A percentile compares a stretch with the other conserved stretches of the same genome.
phyloP scores from a whole-genome alignment of 2,113 vertebrate genomes.

The Indri indri region DNA sequence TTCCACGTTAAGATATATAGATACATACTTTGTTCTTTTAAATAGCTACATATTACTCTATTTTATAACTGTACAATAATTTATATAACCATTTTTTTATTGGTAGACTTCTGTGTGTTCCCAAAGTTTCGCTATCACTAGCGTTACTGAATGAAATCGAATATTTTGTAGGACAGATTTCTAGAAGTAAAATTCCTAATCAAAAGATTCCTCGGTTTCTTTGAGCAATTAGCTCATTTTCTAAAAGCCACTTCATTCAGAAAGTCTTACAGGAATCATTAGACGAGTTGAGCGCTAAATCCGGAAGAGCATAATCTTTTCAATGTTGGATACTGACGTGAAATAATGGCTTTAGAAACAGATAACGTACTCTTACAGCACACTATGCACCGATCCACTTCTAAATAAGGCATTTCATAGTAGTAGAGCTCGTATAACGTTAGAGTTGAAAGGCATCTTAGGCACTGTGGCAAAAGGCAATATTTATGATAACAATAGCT shows the following conservation, averaged over 20 bases:
- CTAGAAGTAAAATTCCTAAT: background rate
- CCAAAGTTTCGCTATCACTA: background rate
- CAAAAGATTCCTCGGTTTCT: background rate
- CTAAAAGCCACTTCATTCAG: background rate
- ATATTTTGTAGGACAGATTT: background rate
- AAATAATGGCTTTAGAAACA: background rate
- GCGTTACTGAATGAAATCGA: background rate
- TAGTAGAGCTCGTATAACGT: background rate
- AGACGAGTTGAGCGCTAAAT: background rate
- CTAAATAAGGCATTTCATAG: background rate
- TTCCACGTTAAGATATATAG: background rate
- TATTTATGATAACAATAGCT: background rate
- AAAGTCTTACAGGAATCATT: background rate
- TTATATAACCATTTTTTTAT: background rate
- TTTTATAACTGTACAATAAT: background rate
- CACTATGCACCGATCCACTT: background rate
- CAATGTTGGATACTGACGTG: background rate
- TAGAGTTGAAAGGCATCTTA: background rate
- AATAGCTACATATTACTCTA: background rate
- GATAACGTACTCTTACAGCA: background rate
- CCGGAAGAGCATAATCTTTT: background rate
- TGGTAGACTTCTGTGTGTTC: background rate
- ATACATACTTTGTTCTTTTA: background rate
- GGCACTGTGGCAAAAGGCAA: background rate
- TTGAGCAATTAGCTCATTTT: background rate